These are phyloP conservation scores for Tetramorium parvispinum DNA, from an alignment of 1,140 invertebrate genomes.

Conservation along the genomic window DNA sequence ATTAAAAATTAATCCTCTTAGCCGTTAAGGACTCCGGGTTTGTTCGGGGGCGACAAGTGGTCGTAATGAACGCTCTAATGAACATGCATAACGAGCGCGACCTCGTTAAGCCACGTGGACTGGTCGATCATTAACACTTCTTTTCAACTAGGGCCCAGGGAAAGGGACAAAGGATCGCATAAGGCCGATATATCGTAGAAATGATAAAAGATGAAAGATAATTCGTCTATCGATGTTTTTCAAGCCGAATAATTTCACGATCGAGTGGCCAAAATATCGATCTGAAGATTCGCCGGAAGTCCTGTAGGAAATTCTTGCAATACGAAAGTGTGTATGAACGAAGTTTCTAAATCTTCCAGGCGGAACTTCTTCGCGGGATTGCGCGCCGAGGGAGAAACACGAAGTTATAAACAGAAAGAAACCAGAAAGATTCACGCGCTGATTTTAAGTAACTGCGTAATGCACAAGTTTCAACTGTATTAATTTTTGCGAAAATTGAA, in stretches of 20 bases:
- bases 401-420: neutral
- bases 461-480: neutral
- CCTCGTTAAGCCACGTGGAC: constrained; percentile 74
- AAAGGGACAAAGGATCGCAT: too few species aligned
- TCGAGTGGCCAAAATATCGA: neutral
- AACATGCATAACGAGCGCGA: constrained; percentile 68
- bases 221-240: neutral
- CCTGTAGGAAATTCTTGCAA: neutral
- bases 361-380: neutral
- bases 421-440: neutral
- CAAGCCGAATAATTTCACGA: neutral
- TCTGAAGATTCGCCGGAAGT: neutral
- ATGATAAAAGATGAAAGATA: neutral
- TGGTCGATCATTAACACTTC: constrained; percentile 21
- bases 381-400: neutral
- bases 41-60: constrained; percentile 73
- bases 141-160: constrained; percentile 10
- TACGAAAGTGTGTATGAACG: neutral
- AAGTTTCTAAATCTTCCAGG: constrained; percentile 9
- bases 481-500: neutral
- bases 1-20: constrained; percentile 80
- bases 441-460: neutral
- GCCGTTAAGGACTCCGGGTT: constrained; percentile 49
- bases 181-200: neutral
- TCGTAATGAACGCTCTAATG: constrained; percentile 77